phyloP scores from a whole-genome alignment of 2,888 invertebrate species.

The Linnaemya tessellans region DNA sequence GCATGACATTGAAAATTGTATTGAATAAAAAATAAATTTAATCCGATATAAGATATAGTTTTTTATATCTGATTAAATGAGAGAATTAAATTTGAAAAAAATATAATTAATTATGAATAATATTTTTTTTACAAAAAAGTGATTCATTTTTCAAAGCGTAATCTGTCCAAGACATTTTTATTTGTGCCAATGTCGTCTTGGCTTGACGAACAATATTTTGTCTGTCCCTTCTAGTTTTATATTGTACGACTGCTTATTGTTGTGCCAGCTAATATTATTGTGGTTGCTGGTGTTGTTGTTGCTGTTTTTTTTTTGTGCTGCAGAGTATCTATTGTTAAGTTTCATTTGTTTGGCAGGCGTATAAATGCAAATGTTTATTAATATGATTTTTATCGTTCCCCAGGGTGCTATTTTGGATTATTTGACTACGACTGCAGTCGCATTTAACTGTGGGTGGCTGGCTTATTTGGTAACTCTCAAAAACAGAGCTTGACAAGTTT shows the following conservation, averaged over 20 bases:
- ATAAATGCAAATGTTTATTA: constrained; percentile 78
- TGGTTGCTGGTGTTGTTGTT: constrained; percentile 12
- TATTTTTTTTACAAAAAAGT: neutral
- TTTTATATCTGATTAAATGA: too few relatives aligned
- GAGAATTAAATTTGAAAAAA: too few relatives aligned
- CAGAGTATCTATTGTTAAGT: constrained; percentile 51
- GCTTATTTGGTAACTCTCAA: constrained; percentile 30
- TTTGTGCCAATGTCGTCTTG: neutral
- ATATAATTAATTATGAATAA: neutral
- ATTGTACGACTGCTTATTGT: neutral
- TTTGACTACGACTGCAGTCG: constrained; percentile 69
- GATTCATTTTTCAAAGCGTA: neutral
- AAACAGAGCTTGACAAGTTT: neutral
- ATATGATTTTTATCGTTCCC: constrained; percentile 83
- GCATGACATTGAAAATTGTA: too few relatives aligned
- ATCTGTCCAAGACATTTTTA: constrained; percentile 28
- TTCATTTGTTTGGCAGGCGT: constrained; percentile 58
- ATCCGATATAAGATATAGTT: too few relatives aligned
- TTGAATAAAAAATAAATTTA: too few relatives aligned
- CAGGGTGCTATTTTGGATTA: constrained; percentile 81
- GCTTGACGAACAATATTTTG: neutral
- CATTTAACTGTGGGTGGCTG: constrained; percentile 73
- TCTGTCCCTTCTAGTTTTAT: neutral
- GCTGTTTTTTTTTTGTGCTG: neutral
- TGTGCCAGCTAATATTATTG: neutral